Evolutionary conservation across 2,888 invertebrate genomes (phyloP), one percentile per base, ranked within the genome.

Genomic region (Drosophila neotestacea): DNA sequence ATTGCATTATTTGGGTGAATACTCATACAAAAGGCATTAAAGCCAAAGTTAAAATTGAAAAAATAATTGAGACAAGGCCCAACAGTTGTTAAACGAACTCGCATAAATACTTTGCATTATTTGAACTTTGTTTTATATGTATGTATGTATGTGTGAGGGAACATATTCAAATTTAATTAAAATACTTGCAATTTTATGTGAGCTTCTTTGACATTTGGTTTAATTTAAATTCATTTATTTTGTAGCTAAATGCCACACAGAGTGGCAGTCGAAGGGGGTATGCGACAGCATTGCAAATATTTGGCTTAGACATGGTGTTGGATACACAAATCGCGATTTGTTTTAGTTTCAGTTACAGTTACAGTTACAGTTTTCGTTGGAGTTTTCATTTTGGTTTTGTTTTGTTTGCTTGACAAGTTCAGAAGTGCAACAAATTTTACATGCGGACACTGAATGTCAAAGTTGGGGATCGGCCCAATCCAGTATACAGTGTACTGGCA

Each of bases 111-210:
- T 39, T 51, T 11, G 9, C 13, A 59, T 51, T 51, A 27, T 44
- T 30, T 44, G 38, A 22, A 22, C 22, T 22, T 22, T 22, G 22
- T 22, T 22, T 22, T 22, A 22, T 22, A 16, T 22, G 22, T 22
- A 22, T 3, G 22, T 22, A n/a, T 62, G 48, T 42, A 9, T 42
- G 34, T 30, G 10, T 52, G 34, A 6, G 30, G 7, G 50, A 6
- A 13, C 48, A 64, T 70, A 63, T 71, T 83, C 73, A 60, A 75
- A 77, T 86, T 83, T 78, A 88, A 83, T 83, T 83, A 78, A 83
- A 83, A 70, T 68, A 66, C 61, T 84, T 74, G 60, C 47, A 58
- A 58, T 63, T 79, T 65, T 39, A 63, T 50, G 46, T 62, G 47
- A 27, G 46, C 44, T 48, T 27, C 42, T 58, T 68, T 70, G 54